These are phyloP conservation scores for Nannoperca obscura DNA, from an alignment of 2,797 vertebrate species.

Conservation along the genomic window DNA sequence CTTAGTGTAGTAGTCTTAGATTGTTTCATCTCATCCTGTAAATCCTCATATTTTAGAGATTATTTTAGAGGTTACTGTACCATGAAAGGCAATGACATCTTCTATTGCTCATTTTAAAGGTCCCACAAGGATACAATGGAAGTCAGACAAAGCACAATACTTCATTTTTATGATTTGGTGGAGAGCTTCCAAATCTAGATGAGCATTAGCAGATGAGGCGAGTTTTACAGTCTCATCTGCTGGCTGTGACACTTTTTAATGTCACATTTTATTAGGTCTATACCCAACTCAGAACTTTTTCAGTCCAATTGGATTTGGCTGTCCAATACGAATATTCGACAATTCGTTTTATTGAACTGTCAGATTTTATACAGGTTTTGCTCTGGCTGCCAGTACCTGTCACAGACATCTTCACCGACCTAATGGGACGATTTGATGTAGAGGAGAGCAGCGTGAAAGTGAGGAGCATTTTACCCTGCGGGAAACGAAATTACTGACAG, in stretches of 20 bases:
- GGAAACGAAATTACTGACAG: too few species aligned
- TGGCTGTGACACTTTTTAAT: conserved; percentile 33
- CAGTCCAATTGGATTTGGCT: too few species aligned
- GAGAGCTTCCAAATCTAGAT: conserved; percentile 47
- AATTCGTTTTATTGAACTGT: too few species aligned
- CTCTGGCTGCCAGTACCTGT: too few species aligned
- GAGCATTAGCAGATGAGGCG: conserved; percentile 45
- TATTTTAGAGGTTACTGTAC: conserved; percentile 52
- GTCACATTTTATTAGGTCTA: conserved; percentile 9
- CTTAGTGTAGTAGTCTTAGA: not conserved
- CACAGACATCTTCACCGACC: too few species aligned
- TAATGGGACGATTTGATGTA: too few species aligned
- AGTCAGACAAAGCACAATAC: conserved; percentile 53
- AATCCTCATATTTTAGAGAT: conserved; percentile 15
- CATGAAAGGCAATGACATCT: conserved; percentile 64
- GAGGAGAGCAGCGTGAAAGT: too few species aligned
- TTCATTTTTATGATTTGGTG: conserved; percentile 69
- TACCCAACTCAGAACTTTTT: too few species aligned
- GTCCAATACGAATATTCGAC: too few species aligned
- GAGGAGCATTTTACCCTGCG: too few species aligned
- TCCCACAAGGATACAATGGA: conserved; percentile 46
- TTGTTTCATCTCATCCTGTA: conserved; percentile 25
- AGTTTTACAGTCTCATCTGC: conserved; percentile 36
- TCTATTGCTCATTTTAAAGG: conserved; percentile 65
- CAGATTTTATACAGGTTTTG: too few species aligned